phyloP scores from a whole-genome alignment of 2,888 invertebrate species.

The Lucinisca nassula region DNA sequence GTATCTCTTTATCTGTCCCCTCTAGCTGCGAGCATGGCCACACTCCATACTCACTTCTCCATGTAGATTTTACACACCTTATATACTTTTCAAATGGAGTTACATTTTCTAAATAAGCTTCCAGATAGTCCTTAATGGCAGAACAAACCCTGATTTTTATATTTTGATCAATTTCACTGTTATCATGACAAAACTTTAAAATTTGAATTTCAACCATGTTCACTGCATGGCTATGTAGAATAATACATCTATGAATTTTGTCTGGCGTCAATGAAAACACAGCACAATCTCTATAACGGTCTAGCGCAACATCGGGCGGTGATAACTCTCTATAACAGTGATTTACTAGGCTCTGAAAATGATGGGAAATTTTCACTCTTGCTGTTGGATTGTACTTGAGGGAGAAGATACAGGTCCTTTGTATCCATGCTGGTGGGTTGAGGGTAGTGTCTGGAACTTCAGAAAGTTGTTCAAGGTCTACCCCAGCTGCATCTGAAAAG shows the following conservation, averaged over 20 bases:
- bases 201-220: constrained; percentile 47
- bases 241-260: constrained; percentile 11
- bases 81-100: constrained; percentile 23
- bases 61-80: constrained; percentile 45
- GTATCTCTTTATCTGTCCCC: not conserved
- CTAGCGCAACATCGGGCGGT: not conserved
- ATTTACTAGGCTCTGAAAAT: constrained; percentile 56
- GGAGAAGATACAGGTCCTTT: constrained; percentile 42
- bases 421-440: constrained; percentile 6
- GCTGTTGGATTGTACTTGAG: constrained; percentile 39
- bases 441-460: not conserved
- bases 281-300: constrained; percentile 14
- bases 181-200: constrained; percentile 18
- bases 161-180: not conserved
- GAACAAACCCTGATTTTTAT: constrained; percentile 25
- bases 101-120: constrained; percentile 43
- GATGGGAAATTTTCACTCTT: constrained; percentile 6
- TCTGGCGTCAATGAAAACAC: not conserved
- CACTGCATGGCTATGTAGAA: not conserved
- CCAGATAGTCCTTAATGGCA: constrained; percentile 30
- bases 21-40: not conserved
- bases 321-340: not conserved
- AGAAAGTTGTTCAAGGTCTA: constrained; percentile 35
- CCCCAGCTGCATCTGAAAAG: constrained; percentile 50
- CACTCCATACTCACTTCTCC: constrained; percentile 30